Evolutionary conservation across 2,113 vertebrate species (phyloP), one percentile per base, ranked within the genome.

Genomic region (Laticauda laticaudata): DNA sequence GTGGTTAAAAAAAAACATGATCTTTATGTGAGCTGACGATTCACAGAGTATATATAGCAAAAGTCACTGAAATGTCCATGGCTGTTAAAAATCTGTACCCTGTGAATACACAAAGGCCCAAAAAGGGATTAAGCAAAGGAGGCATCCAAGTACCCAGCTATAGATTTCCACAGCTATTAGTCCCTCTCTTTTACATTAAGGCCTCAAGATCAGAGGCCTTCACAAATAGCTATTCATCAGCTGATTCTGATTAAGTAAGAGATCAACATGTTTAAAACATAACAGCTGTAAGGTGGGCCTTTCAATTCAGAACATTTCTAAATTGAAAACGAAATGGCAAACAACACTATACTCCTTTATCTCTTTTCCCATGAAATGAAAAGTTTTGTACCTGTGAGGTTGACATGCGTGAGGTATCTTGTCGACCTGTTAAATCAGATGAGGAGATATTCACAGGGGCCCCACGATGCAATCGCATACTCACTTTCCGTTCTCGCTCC

Each of bases 401-500:
- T 97, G 99, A 99, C 99, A 99, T 99, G 98, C 98, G 99, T 56
- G 99, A 99, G 94, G 98, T 98, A 96, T 99, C 99, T 97, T 99
- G 99, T 89, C 98, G 98, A 95, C 98, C 99, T 1, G 99, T 99
- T 96, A 99, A 97, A 94, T 99, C 99, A 14, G 99, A 99, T 0
- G 99, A 99, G 0, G 99, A 99, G 93, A 99, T 98, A 94, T 99
- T 99, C 96, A 99, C 99, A 0, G 99, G 98, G 92, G 99, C 98
- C 0, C 98, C 98, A 0, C 99, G 98, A 97, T 99, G 99, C 96
- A 99, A 97, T 93, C 99, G 97, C 99, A 99, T 99, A 97, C 99
- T 99, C 96, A 99, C 99, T 98, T 99, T 99, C 90, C 99, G 97
- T 96, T 99, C 99, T 69, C 99, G 97, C 90, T 99, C 99, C 98